Conservation (phyloP, 2,888 invertebrate genomes). For the Hyposoter didymator region DNA sequence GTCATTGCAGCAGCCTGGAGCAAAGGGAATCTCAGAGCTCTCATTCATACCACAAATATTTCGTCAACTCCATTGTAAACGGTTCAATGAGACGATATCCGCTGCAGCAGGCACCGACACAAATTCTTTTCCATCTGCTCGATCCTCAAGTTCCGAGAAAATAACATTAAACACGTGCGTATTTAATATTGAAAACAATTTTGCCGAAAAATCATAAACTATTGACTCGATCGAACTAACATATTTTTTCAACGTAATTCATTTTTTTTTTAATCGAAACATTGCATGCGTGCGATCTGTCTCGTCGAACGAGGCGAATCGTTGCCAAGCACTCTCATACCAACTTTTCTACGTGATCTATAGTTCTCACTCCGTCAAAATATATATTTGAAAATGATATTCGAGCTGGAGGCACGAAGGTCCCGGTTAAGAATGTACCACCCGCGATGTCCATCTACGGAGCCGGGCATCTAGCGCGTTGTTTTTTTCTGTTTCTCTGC, state of each 20-base stretch:
- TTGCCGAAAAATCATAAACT: not conserved
- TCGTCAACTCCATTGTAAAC: slow-evolving; percentile 48
- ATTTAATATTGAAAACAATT: not conserved
- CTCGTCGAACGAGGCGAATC: slow-evolving; percentile 30
- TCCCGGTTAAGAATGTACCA: slow-evolving; percentile 52
- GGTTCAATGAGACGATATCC: slow-evolving; percentile 52
- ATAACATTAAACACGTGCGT: not conserved
- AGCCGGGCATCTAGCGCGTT: not conserved
- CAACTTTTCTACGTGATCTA: slow-evolving; percentile 45
- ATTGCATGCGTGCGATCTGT: slow-evolving; percentile 16
- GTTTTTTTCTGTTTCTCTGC: slow-evolving; percentile 24
- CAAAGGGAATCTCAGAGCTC: not conserved
- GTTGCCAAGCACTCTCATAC: slow-evolving; percentile 6
- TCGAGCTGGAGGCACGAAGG: slow-evolving; percentile 44
- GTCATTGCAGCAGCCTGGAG: slow-evolving; percentile 52
- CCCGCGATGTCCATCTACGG: slow-evolving; percentile 49
- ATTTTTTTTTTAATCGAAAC: no score
- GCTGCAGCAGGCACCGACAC: slow-evolving; percentile 41
- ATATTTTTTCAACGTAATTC: slow-evolving; percentile 13
- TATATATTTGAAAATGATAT: slow-evolving; percentile 55
- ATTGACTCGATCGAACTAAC: not conserved
- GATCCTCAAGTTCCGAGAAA: not conserved
- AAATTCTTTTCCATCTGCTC: slow-evolving; percentile 47
- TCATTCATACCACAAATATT: slow-evolving; percentile 48
- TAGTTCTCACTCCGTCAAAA: slow-evolving; percentile 59